Conservation (phyloP, 1,140 invertebrate species). For the Drosophila ambigua region DNA sequence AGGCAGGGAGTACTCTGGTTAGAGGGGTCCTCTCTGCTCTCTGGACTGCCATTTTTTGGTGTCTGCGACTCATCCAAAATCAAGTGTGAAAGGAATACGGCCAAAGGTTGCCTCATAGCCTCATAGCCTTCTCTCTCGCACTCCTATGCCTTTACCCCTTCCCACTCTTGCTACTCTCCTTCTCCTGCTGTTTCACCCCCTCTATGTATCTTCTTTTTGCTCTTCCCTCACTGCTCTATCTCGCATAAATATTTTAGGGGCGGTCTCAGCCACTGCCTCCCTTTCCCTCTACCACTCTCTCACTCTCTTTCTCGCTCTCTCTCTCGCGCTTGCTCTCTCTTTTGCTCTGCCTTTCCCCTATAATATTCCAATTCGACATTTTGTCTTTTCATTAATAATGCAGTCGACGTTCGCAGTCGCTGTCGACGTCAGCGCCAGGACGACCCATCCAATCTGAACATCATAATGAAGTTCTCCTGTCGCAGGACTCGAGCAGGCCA, state of each 20-base stretch:
- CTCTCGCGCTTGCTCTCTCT: slow-evolving; percentile 3
- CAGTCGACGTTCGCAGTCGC: slow-evolving; percentile 23
- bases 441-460: slow-evolving; percentile 65
- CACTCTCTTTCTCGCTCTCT: slow-evolving; percentile 9
- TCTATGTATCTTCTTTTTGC: slow-evolving; percentile 31
- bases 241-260: slow-evolving; percentile 51
- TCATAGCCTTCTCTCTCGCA: slow-evolving; percentile 1
- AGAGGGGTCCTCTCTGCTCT: slow-evolving; percentile 41
- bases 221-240: slow-evolving; percentile 26
- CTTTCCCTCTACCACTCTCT: slow-evolving; percentile 5
- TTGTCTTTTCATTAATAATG: slow-evolving; percentile 78
- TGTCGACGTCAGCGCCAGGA: slow-evolving; percentile 12
- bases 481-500: slow-evolving; percentile 44
- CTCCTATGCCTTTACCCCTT: neutral
- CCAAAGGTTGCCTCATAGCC: slow-evolving; percentile 47
- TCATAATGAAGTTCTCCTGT: slow-evolving; percentile 73
- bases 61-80: slow-evolving; percentile 58
- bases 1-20: neutral
- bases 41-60: slow-evolving; percentile 71
- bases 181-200: slow-evolving; percentile 14
- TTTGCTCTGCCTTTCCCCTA: slow-evolving; percentile 10
- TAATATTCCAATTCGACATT: slow-evolving; percentile 82
- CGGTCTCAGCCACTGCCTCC: slow-evolving; percentile 26
- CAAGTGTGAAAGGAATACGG: slow-evolving; percentile 77
- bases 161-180: neutral